A percentile compares a stretch with the other conserved stretches of the same genome.
phyloP scores from a whole-genome alignment of 2,113 vertebrate species.

The Burhinus oedicnemus region DNA sequence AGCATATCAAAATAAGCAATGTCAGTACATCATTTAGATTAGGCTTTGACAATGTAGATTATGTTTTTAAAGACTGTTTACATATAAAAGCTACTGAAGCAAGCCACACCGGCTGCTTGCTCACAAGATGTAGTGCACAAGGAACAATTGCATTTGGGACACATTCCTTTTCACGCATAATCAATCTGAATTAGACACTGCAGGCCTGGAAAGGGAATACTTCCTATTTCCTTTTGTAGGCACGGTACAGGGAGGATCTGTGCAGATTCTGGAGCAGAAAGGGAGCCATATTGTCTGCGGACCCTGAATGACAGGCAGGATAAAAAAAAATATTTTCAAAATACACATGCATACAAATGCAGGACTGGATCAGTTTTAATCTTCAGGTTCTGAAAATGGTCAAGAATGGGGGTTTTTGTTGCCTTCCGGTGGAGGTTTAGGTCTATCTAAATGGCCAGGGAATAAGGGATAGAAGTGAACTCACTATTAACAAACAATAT shows the following conservation, averaged over 20 bases:
- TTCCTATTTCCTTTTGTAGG: background rate
- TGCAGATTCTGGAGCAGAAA: background rate
- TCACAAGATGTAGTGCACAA: slow-evolving; percentile 21
- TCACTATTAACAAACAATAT: background rate
- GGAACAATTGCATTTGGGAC: background rate
- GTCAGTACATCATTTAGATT: slow-evolving; percentile 57
- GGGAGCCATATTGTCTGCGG: background rate
- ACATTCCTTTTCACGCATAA: background rate
- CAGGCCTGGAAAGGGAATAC: background rate
- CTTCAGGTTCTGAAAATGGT: background rate
- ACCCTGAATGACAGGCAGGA: background rate
- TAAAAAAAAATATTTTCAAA: background rate
- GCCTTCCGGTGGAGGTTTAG: background rate
- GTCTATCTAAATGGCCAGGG: background rate
- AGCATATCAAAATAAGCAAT: slow-evolving; percentile 50
- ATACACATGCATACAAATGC: background rate
- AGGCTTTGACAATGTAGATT: slow-evolving; percentile 35
- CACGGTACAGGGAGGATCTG: background rate
- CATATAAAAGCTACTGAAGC: slow-evolving; percentile 54
- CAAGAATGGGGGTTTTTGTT: background rate
- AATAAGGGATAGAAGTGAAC: background rate
- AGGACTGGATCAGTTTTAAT: background rate
- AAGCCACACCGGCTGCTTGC: slow-evolving; percentile 19
- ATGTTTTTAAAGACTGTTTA: slow-evolving; percentile 65
- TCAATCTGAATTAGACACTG: background rate